Evolutionary conservation across 1,140 invertebrate species (phyloP), one percentile per base, ranked within the genome.

Genomic region (Lasioglossum albipes): DNA sequence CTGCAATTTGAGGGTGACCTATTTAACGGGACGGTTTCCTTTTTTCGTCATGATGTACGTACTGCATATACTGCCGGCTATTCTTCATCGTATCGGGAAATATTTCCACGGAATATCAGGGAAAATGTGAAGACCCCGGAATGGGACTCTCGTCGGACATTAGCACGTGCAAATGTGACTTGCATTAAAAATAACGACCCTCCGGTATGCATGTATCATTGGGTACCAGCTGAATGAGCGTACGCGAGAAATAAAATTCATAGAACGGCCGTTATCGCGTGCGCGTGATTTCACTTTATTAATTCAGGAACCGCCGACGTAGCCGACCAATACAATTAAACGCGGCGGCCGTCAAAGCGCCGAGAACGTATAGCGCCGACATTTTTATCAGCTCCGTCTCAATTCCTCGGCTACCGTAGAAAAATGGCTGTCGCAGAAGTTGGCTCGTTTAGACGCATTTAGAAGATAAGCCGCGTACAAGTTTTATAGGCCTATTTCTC

Each of bases 111-210:
- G 75, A 31, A 22, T 36, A 62, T 54, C 52, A 69, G 66, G 75
- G 36, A 36, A 76, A 76, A 69, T 76, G 68, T 69, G 59, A 69
- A 61, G 41, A 69, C 41, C 42, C 49, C 66, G 65, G 65, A 69
- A 59, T 45, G 65, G 64, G 16, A 20, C 31, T 45, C 13, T 22
- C 20, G 9, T 22, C 20, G 22, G 20, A 59, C 54, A 57, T 27
- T 13, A 64, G 2, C 22, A 7, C 20, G n/a, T 68, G 69, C 45
- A 69, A 69, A 61, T 76, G 66, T 59, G 52, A 49, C 75, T 57
- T 69, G n/a, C 27, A 66, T 76, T 76, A 49, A 22, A 49, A 76
- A 36, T 61, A 69, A 59, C 66, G 54, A 52, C 59, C 72, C 16
- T 31, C 45, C 59, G 42, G 41, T 41, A 36, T n/a, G 27, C 13